phyloP scores from a whole-genome alignment of 1,140 invertebrate genomes.

The Mylabris phalerata region DNA sequence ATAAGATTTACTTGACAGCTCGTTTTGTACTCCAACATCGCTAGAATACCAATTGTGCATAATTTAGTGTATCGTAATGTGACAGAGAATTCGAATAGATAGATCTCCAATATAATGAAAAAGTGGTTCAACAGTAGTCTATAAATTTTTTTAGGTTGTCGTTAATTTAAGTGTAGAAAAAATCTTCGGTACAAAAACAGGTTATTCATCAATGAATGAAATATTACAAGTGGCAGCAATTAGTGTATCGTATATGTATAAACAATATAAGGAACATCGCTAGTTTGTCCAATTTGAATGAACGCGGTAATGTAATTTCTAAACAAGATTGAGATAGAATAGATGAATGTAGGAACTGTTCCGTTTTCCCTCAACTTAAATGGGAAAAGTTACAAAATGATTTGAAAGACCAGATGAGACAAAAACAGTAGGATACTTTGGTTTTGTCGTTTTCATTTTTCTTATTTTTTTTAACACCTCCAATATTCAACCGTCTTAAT shows the following conservation, averaged over 20 bases:
- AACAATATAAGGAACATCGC: too few relatives aligned
- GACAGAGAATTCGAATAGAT: slow-evolving; percentile 9
- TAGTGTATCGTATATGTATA: too few relatives aligned
- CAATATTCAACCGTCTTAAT: background rate
- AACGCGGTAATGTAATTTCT: slow-evolving; percentile 13
- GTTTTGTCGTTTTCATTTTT: background rate
- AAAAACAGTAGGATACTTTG: slow-evolving; percentile 2
- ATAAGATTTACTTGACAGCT: slow-evolving; percentile 29
- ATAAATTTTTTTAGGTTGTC: too few relatives aligned
- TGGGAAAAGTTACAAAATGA: slow-evolving; percentile 19
- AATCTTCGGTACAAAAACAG: too few relatives aligned
- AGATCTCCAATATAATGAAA: too few relatives aligned
- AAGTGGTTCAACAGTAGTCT: too few relatives aligned
- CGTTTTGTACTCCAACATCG: slow-evolving; percentile 23
- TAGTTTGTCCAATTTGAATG: slow-evolving; percentile 9
- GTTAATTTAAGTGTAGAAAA: too few relatives aligned
- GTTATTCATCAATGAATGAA: too few relatives aligned
- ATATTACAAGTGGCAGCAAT: too few relatives aligned
- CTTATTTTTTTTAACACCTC: too few relatives aligned
- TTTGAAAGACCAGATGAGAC: slow-evolving; percentile 11
- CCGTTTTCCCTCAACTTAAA: slow-evolving; percentile 9
- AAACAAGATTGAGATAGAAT: slow-evolving; percentile 10
- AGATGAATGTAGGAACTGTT: slow-evolving; percentile 3
- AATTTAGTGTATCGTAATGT: slow-evolving; percentile 23
- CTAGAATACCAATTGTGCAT: slow-evolving; percentile 22